Evolutionary conservation across 1,140 invertebrate genomes (phyloP), one percentile per base, ranked within the genome.

Genomic region (Gonioctena quinquepunctata): DNA sequence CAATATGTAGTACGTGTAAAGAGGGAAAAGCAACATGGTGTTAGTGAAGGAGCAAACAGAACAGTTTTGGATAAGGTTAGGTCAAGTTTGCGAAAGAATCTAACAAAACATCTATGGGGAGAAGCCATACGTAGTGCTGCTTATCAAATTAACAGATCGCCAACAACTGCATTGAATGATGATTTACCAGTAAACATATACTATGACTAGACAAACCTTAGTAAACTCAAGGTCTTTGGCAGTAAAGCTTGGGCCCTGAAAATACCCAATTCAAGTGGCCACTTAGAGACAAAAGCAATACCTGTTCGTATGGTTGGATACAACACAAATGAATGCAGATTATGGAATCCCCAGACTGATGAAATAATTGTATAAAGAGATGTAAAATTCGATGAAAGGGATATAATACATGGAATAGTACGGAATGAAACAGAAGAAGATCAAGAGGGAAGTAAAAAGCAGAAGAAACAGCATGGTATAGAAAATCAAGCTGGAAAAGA

Each of bases 121-220:
- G 78, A 80, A 73, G 77, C 80, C 11, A 62, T 81, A 16, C n/a
- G 21, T 8, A 60, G 62, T 48, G 42, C 77, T 18, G 64, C 68
- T 0, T 82, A 79, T 48, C 19, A 79, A n/a, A n/a, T 80, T 22
- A 83, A 82, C 57, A 64, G 72, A 59, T 71, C 73, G 1, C 69
- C 68, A 11, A 68, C 42, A 1, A 28, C 2, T 26, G 61, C 62
- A 21, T 18, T 65, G 18, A 42, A 66, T 22, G 8, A 25, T 7
- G 33, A 27, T 5, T 4, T 25, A 2, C 26, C 57, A 27, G 57
- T n/a, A n/a, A n/a, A 16, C 3, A 3, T 11, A n/a, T n/a, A n/a
- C n/a, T n/a, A n/a, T n/a, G n/a, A n/a, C n/a, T n/a, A n/a, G n/a
- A n/a, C n/a, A n/a, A 3, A 22, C 8, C 18, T 56, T n/a, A 11